A percentile compares a stretch with the other conserved stretches of the same genome.
These are phyloP conservation scores for Sceloporus undulatus DNA, from an alignment of 2,113 vertebrate genomes.

Conservation along the genomic window DNA sequence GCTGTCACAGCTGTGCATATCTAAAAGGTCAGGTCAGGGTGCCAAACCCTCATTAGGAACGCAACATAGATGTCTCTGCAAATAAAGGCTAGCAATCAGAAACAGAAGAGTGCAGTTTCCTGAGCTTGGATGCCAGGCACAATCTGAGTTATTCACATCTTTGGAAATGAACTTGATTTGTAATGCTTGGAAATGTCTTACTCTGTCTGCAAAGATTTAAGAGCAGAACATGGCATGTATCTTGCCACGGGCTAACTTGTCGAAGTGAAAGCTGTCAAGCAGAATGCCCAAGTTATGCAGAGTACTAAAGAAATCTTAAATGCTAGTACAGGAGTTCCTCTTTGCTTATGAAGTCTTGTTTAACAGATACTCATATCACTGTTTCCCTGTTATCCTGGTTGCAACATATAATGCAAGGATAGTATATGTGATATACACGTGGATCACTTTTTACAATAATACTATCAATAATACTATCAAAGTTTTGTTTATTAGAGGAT, in stretches of 20 bases:
- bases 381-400: not conserved
- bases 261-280: fast-evolving
- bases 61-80: conserved; percentile 1
- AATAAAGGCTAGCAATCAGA: conserved; percentile 2
- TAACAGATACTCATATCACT: not conserved
- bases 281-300: not conserved
- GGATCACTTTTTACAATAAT: not conserved
- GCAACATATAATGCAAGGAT: not conserved
- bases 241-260: not conserved
- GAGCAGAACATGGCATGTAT: not conserved
- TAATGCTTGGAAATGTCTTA: conserved; percentile 20
- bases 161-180: conserved; percentile 26
- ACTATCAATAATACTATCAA: not conserved
- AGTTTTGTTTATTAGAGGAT: not conserved
- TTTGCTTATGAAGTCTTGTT: not conserved
- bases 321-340: conserved; percentile 14
- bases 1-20: not conserved
- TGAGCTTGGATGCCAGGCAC: not conserved
- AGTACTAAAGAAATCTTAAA: not conserved
- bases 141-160: not conserved
- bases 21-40: not conserved
- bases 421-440: not conserved
- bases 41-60: conserved; percentile 2
- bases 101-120: not conserved
- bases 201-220: conserved; percentile 28